phyloP scores from a whole-genome alignment of 2,797 vertebrate species.

The Pelochelys cantorii region DNA sequence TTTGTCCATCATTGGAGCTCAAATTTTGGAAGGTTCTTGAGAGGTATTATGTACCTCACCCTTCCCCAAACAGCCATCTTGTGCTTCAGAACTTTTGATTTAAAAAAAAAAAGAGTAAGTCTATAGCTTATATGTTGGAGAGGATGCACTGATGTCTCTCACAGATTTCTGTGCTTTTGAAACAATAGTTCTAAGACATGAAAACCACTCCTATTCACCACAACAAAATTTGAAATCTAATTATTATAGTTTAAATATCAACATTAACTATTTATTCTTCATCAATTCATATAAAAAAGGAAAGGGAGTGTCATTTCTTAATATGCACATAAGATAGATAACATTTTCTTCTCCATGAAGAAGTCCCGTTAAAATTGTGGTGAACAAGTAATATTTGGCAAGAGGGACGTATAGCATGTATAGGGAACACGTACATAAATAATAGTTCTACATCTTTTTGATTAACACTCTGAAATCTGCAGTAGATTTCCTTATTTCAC shows the following conservation, averaged over 20 bases:
- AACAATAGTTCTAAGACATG: neutral
- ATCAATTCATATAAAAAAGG: neutral
- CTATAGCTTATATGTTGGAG: neutral
- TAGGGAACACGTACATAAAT: accelerated
- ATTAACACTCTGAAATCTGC: neutral
- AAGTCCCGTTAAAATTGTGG: neutral
- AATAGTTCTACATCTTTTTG: neutral
- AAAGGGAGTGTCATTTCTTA: neutral
- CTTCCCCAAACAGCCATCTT: neutral
- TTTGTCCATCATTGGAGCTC: neutral
- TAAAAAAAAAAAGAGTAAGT: neutral
- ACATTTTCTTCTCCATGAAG: neutral
- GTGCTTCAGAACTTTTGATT: neutral
- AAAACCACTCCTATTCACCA: neutral
- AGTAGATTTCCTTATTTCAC: neutral
- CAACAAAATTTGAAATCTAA: neutral
- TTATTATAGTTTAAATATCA: neutral
- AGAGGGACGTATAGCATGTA: neutral
- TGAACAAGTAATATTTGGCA: neutral
- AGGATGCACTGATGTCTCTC: neutral
- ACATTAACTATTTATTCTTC: neutral
- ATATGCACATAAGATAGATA: neutral
- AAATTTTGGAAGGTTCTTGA: neutral
- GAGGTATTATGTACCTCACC: accelerated
- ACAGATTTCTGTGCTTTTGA: neutral